Evolutionary conservation across 2,888 invertebrate species (phyloP), one percentile per base, ranked within the genome.

Genomic region (Polyommatus iphigenia): DNA sequence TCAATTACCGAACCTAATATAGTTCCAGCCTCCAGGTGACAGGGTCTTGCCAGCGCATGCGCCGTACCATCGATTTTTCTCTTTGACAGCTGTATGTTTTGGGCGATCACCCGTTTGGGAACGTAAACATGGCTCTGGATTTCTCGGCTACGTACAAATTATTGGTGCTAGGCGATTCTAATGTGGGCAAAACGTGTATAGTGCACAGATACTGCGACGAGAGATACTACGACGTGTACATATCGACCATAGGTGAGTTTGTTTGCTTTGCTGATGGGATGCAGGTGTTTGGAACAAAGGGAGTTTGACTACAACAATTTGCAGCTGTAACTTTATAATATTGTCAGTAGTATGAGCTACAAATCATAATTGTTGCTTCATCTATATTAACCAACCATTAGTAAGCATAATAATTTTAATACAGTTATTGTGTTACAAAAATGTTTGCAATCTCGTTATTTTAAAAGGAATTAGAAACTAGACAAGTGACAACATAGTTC

Each of bases 191-290:
- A 95, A 98, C 98, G 80, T 98, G 98, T 91, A 97, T 98, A 84
- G 97, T 98, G 85, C 98, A 98, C 90, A 95, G 98, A 91, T 98
- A 97, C 87, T 98, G 98, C 89, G 98, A 98, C 89, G 98, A 98
- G 91, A 95, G 97, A 85, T 98, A 97, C 91, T 98, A 97, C 92
- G 98, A 98, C 89, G 97, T 98, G 83, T 98, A 98, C 92, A 98
- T 98, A 93, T 97, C 97, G 76, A 98, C 98, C 82, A 98, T 98
- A 94, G 98, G 98, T 97, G 90, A 96, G 96, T 89, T 87, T 85
- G 85, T 88, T 79, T 84, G 81, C 81, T 86, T 90, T 90, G 62
- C 20, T 3, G 62, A 29, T 71, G 10, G 13, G 46, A 62, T 77
- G 77, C 71, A 62, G 76, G 67, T 77, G 50, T 83, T 85, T 84